Conservation (phyloP, 2,113 vertebrate genomes). For the Phocoena phocoena region DNA sequence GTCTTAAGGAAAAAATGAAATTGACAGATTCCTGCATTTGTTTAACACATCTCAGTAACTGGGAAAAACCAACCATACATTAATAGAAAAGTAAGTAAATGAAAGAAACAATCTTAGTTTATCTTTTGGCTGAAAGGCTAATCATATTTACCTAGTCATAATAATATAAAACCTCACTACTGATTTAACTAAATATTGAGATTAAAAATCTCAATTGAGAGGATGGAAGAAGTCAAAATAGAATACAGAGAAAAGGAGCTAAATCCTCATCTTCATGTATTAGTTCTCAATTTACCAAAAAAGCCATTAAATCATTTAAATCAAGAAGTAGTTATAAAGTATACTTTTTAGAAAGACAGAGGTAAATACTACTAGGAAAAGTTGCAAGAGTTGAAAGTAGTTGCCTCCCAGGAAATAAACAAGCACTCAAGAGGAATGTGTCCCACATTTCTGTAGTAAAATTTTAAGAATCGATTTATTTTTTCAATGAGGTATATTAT, state of each 20-base stretch:
- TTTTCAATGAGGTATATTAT: background rate
- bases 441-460: background rate
- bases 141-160: background rate
- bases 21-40: background rate
- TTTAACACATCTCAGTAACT: background rate
- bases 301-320: background rate
- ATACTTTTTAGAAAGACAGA: background rate
- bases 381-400: background rate
- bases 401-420: background rate
- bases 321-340: background rate
- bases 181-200: background rate
- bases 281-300: background rate
- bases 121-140: background rate
- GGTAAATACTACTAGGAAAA: background rate
- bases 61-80: background rate
- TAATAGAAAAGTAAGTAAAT: background rate
- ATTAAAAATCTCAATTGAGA: slow-evolving; percentile 15
- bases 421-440: background rate
- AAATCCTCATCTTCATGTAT: background rate
- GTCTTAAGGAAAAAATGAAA: background rate
- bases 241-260: background rate
- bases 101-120: background rate
- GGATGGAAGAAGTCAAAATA: background rate
- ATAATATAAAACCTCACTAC: background rate
- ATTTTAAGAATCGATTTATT: background rate